Evolutionary conservation across 23 tunicate genomes (phyloP), one percentile per base, ranked within the genome.

Genomic region (Halocynthia roretzi): DNA sequence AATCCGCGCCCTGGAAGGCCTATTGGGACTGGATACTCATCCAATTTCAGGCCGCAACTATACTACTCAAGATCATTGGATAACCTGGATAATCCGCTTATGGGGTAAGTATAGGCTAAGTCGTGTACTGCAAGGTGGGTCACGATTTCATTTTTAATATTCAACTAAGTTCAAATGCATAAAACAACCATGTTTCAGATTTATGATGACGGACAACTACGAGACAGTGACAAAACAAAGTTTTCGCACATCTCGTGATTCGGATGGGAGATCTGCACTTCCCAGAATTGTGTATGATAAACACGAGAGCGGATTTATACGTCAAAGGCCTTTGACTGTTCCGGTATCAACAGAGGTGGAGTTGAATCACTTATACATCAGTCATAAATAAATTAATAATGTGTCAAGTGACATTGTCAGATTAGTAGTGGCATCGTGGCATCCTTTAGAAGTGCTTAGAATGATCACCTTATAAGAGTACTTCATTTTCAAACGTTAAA

Each of bases 31-130:
- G 97, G 97, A 44, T 90, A 90, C 65, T 62, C 97, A 8, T 90
- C 97, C 17, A 90, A 90, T 81, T 84, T 90, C 63, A 68, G 97
- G 71, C 97, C 97, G n/a, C 97, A 90, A 62, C 83, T 90, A 55
- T 90, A 84, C 53, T 90, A 90, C 49, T 80, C 90, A 40, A 71
- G 87, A 62, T 80, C 86, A 6, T 61, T 82, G 20, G 97, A 90
- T 61, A 77, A 90, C 62, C 82, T 80, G 48, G 97, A 90, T 66
- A 90, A 90, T 56, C 97, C 97, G 4, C 61, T 77, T 51, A 90
- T 90, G 89, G 97, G 97, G 97, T 90, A 50, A 64, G 90, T 54
- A 66, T 50, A 18, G 23, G 12, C 21, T 14, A 67, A 31, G 44
- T 31, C 44, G 44, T 31, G 44, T 31, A 31, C 44, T 31, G 44